Evolutionary conservation across 2,797 vertebrate species (phyloP), one percentile per base, ranked within the genome.

Genomic region (Fundulus diaphanus): DNA sequence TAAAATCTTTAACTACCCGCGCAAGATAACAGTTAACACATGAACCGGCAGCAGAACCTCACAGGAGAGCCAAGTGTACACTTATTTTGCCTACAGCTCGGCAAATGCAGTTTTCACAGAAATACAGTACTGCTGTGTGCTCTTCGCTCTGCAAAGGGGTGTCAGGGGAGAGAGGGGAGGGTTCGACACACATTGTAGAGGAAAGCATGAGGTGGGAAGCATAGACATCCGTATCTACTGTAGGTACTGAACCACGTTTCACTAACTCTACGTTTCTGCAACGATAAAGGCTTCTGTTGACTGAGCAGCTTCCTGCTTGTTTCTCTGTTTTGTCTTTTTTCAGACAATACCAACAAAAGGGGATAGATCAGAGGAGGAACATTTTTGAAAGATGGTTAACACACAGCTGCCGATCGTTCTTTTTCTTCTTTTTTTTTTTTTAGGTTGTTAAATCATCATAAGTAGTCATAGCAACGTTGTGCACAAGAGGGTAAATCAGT

Each of bases 261-360:
- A 91, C 87, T 92, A 94, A 95, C 95, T 96, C 96, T 93, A 92
- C 87, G 95, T 95, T 94, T 94, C 90, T 90, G 82, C 90, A 90
- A 95, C 88, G 93, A 93, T 93, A 95, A 22, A 46, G 29, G 40
- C 40, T 95, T 92, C 91, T 69, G 85, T 92, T 92, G 93, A 92
- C 94, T 91, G 93, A 95, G 94, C 93, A 96, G 95, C 92, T 93
- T 77, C 85, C 52, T 85, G 94, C 90, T 93, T 84, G 87, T 81
- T 88, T 94, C 81, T 84, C 54, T 82, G 76, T 87, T 77, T 80
- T 76, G 63, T 81, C 56, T 75, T 78, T 89, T 82, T 87, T 87
- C 85, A 84, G 79, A 91, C 88, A 80, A 88, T 82, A 80, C 87
- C 74, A 85, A 87, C 44, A 72, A 78, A 70, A 73, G 33, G 35